These are phyloP conservation scores for Sylvia atricapilla DNA, from an alignment of 2,113 vertebrate genomes.

Conservation along the genomic window DNA sequence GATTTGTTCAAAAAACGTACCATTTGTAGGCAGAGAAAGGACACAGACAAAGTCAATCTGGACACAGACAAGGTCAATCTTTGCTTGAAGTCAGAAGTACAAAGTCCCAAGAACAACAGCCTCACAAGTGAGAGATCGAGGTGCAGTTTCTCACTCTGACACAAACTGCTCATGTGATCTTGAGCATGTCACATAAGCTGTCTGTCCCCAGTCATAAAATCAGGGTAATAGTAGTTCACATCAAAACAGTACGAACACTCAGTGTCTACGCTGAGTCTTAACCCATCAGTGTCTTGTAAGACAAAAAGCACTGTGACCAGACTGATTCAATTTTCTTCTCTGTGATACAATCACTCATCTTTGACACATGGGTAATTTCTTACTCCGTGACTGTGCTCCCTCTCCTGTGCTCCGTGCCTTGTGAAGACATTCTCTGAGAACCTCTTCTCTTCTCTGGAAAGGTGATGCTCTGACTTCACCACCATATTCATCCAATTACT, in stretches of 20 bases:
- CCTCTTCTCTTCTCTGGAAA: background rate
- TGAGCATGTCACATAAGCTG: background rate
- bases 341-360: background rate
- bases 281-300: background rate
- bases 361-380: background rate
- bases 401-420: background rate
- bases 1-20: background rate
- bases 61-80: background rate
- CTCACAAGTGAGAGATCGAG: background rate
- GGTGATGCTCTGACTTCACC: background rate
- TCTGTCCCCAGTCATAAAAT: background rate
- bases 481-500: background rate
- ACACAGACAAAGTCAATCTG: background rate
- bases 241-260: background rate
- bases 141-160: background rate
- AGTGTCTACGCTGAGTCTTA: background rate
- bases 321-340: background rate
- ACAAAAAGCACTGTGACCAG: background rate
- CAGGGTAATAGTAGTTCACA: background rate
- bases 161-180: background rate
- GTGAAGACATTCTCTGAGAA: background rate
- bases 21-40: background rate
- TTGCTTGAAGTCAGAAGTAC: background rate
- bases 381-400: background rate
- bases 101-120: background rate